Conservation (phyloP, 2,888 invertebrate genomes). For the Cataglyphis livida region DNA sequence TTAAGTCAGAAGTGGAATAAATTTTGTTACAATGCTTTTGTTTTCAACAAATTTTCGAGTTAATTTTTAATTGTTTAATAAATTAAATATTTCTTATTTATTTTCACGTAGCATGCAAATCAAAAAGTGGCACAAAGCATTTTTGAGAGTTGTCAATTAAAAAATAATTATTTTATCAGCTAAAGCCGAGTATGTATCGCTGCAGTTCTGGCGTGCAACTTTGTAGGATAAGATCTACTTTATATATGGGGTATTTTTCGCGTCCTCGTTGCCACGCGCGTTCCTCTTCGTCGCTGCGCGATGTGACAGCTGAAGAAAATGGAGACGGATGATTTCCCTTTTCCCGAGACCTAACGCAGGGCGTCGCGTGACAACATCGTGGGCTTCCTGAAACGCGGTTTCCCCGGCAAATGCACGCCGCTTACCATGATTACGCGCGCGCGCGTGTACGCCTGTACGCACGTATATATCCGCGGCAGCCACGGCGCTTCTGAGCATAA, state of each 20-base stretch:
- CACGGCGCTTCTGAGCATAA: constrained; percentile 84
- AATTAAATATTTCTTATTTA: not conserved
- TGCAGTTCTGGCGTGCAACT: constrained; percentile 29
- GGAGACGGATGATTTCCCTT: constrained; percentile 77
- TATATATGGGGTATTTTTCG: constrained; percentile 9
- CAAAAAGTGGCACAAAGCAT: not conserved
- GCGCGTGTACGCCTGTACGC: constrained; percentile 45
- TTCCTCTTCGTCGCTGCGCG: constrained; percentile 49
- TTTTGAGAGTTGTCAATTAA: not conserved
- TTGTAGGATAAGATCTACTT: constrained; percentile 45
- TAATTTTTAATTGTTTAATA: not conserved
- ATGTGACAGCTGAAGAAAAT: constrained; percentile 72
- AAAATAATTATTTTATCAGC: constrained; percentile 18
- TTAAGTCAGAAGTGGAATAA: not conserved
- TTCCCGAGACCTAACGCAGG: constrained; percentile 58
- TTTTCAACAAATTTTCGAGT: not conserved
- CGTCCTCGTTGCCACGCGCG: constrained; percentile 9
- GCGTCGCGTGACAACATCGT: constrained; percentile 70
- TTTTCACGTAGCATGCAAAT: not conserved
- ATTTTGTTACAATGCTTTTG: not conserved
- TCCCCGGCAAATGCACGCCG: constrained; percentile 62
- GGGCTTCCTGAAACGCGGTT: constrained; percentile 66
- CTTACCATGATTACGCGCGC: constrained; percentile 77
- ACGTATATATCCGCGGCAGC: constrained; percentile 68
- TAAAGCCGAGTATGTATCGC: not conserved